phyloP scores from a whole-genome alignment of 2,888 invertebrate genomes.

The Eupithecia subumbrata region DNA sequence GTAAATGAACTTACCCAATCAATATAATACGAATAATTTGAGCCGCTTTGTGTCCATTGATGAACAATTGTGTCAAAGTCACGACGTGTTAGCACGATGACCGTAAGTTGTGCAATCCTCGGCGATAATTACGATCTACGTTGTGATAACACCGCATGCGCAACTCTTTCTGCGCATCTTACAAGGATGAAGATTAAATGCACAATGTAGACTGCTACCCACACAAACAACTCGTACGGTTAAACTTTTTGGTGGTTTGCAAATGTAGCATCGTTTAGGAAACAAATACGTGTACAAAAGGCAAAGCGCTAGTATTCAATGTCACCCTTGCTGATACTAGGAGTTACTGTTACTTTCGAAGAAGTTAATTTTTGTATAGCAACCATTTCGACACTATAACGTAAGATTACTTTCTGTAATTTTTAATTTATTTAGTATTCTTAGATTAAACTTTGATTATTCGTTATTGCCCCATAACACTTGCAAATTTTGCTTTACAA shows the following conservation, averaged over 20 bases:
- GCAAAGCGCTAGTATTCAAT: not conserved
- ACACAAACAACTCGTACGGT: not conserved
- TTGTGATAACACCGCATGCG: conserved; percentile 40
- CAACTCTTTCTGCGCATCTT: conserved; percentile 43
- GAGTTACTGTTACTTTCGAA: not conserved
- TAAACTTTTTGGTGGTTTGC: conserved; percentile 3
- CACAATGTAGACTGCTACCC: no score
- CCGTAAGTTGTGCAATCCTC: conserved; percentile 66
- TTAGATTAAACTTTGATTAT: not conserved
- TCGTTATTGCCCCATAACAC: not conserved
- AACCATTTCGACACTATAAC: not conserved
- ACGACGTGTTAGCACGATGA: conserved; percentile 73
- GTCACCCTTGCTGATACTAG: not conserved
- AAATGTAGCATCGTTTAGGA: not conserved
- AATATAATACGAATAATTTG: conserved; percentile 41
- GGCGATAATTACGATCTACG: conserved; percentile 57
- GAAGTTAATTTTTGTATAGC: not conserved
- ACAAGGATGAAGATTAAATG: conserved; percentile 29
- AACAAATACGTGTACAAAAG: not conserved
- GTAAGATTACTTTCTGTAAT: not conserved
- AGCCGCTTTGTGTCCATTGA: conserved; percentile 63
- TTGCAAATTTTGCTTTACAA: not conserved
- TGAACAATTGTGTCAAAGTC: conserved; percentile 80
- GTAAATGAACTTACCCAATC: conserved; percentile 1
- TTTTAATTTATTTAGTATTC: not conserved